Percentiles rank a stretch among this genome's conserved stretches.
Evolutionary conservation across 2,113 vertebrate genomes (phyloP).

Genomic region (Sorex fumeus): DNA sequence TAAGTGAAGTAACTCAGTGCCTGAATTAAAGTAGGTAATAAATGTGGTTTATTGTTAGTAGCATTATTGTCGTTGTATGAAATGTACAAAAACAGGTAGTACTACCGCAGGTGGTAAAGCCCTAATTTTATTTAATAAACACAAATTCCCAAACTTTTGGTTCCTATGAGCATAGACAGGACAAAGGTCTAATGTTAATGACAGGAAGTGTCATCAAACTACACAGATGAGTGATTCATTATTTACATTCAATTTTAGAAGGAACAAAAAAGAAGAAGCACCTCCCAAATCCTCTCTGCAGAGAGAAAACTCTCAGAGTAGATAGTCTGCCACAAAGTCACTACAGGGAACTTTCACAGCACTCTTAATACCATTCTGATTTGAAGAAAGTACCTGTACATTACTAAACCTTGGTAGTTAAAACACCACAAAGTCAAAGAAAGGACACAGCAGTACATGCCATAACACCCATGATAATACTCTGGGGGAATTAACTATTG

Average conservation of each 20-base stretch:
- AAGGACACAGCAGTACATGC: background rate
- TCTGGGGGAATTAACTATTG: background rate
- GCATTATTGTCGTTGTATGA: background rate
- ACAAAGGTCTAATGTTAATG: background rate
- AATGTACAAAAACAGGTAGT: background rate
- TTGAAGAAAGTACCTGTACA: background rate
- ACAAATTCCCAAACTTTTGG: background rate
- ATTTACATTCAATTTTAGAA: constrained; percentile 4
- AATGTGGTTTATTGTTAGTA: background rate
- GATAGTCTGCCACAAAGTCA: background rate
- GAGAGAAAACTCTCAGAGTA: background rate
- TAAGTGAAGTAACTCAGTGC: background rate
- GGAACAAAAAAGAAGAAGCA: background rate
- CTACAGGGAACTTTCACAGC: background rate
- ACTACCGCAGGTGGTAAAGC: background rate
- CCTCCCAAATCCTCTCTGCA: constrained; percentile 14
- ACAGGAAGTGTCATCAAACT: background rate
- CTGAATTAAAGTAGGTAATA: background rate
- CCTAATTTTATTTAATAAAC: background rate
- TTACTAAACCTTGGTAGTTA: background rate
- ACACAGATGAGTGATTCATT: background rate
- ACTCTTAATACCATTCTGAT: background rate
- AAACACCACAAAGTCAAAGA: background rate
- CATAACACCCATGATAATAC: background rate
- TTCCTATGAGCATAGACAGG: background rate